Evolutionary conservation across 2,888 invertebrate species (phyloP).

Genomic region (Dicranocentrus wangi): DNA sequence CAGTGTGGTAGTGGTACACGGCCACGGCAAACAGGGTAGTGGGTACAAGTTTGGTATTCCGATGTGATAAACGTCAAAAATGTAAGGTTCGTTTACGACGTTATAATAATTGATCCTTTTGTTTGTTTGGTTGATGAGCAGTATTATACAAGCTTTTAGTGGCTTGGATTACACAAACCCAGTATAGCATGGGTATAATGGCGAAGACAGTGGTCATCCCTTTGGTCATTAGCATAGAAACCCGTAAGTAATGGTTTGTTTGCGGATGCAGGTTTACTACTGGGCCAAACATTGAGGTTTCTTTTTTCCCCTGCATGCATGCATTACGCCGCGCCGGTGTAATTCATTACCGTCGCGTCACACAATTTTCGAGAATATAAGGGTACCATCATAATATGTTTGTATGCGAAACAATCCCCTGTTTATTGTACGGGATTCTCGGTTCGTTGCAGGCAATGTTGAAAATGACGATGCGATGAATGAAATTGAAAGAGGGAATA

Average conservation of each 20-base stretch:
- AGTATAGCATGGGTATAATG: not conserved
- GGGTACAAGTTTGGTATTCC: not conserved
- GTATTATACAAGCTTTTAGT: not conserved
- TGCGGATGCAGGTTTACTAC: conserved; percentile 27
- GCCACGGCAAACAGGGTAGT: not conserved
- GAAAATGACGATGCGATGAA: conserved; percentile 47
- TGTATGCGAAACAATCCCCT: not conserved
- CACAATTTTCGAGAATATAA: not conserved
- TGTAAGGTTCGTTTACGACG: conserved; percentile 55
- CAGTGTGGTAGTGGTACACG: no score
- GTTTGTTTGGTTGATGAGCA: conserved; percentile 50
- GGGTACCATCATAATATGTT: conserved; percentile 9
- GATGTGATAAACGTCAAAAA: conserved; percentile 33
- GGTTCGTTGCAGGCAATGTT: conserved; percentile 62
- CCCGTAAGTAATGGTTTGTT: conserved; percentile 53
- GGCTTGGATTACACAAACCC: not conserved
- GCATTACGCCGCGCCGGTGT: not conserved
- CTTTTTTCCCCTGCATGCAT: not conserved
- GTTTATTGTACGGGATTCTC: conserved; percentile 55
- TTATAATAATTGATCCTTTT: conserved; percentile 60
- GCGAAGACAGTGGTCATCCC: conserved; percentile 25
- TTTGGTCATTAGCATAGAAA: conserved; percentile 48
- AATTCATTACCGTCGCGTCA: conserved; percentile 1
- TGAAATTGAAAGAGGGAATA: conserved; percentile 15
- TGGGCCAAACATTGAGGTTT: conserved; percentile 37